Evolutionary conservation across 2,888 invertebrate genomes (phyloP), one percentile per base, ranked within the genome.

Genomic region (Polymixis lichenea): DNA sequence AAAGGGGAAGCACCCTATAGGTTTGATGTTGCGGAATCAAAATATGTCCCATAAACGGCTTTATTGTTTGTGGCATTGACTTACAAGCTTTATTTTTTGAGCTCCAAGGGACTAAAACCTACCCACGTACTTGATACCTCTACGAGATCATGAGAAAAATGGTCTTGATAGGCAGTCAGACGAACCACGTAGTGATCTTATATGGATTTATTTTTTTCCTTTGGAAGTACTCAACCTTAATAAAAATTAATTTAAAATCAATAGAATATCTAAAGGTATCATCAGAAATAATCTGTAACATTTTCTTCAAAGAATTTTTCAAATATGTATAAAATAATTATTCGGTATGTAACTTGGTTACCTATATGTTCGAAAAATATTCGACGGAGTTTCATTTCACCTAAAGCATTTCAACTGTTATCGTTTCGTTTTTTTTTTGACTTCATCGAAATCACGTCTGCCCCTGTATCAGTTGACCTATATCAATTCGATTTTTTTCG

Each of bases 221-320:
- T 25, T 56, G 11, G 56, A 56, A 4, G 15, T 56, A 56, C 56
- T 11, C 25, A 56, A 15, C 25, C 25, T 9, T 15, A 7, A 62
- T n/a, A 8, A 38, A 38, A 38, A 49, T 32, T 9, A 6, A 25
- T 65, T 7, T 2, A 64, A 19, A 7, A 2, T 43, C 46, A 8
- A 13, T 11, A 7, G 17, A 67, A 2, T 53, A 53, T 43, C 19
- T 43, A 2, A 28, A 43, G 15, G 5, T 25, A 25, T 58, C 17
- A 58, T 58, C 19, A 22, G 28, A 51, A 62, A 56, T 22, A 49
- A 61, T 77, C 5, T 43, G 1, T 49, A 56, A 25, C 1, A 64
- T 64, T 71, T 22, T 64, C 17, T 25, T 51, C 15, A 71, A 64
- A 46, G 38, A 64, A 71, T 46, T 58, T 53, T 65, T 78, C 22